Evolutionary conservation across 2,113 vertebrate genomes (phyloP), one percentile per base, ranked within the genome.

Genomic region (Aptenodytes forsteri): DNA sequence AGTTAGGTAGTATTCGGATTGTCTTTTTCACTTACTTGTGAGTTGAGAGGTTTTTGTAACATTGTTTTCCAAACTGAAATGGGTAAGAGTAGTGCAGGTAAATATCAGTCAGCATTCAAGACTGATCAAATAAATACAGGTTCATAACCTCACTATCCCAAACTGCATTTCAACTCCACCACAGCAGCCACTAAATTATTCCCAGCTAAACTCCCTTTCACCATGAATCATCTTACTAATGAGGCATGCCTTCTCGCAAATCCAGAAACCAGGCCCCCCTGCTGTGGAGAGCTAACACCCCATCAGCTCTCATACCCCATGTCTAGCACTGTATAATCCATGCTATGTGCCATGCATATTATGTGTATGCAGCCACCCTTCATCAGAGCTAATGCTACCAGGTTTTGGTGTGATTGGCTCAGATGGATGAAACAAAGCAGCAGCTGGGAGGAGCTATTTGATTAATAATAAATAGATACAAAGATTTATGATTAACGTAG

Each of bases 401-500:
- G 86, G 46, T 77, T 91, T 96, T 59, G 56, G 54, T n/a, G 96
- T 93, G 95, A 97, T 97, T 98, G 96, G 96, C 84, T 97, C 70
- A 71, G 80, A 97, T 73, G 61, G 96, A 95, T 95, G 88, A 96
- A 98, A 93, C 93, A 96, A 97, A 98, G 95, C 75, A 96, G 94
- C 96, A 93, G 94, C 69, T 91, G 98, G 98, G 98, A 98, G 98
- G 98, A 98, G 97, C 94, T 94, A 96, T 95, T 97, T 97, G 93
- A 96, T 96, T 98, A 97, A 97, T 98, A 98, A 98, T 98, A 98
- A 98, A 98, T 97, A 98, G 95, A 97, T 91, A 96, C 95, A 95
- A 97, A 96, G 97, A 98, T 98, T 95, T 97, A 98, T 98, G 97
- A 97, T 97, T 97, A 97, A 96, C 97, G 95, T 92, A 95, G 97